Base-by-base conservation (phyloP, 2,888 invertebrate species). In the Ceraclea dissimilis region DNA sequence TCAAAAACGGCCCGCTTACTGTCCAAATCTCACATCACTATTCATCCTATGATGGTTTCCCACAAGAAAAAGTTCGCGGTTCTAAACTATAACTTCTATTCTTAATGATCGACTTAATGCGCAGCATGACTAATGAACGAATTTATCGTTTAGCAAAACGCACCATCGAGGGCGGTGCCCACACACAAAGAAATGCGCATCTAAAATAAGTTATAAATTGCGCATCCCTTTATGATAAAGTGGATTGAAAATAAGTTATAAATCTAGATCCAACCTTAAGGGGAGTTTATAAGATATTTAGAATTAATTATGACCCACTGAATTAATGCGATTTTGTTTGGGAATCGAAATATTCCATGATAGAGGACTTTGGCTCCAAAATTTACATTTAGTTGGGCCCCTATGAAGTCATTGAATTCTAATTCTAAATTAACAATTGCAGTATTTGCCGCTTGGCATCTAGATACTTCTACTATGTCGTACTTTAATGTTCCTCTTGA, bases 171-270 rank as follows among this genome's bases (percentile, higher is more conserved):
- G 39, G 47, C 47, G 47, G 47, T 47, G 20, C 47, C 47, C 47
- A 16, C 47, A 47, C 47, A 47, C 47, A 47, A 47, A 47, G 47
- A 39, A 39, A 4, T 18, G 18, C 20, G 18, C 17, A 11, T 17
- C 19, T 8, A 20, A 47, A 47, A 47, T 47, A 47, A 47, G 47
- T 47, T 47, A 47, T 47, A 47, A 47, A 47, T 47, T 20, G 47
- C 47, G 47, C 47, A 47, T 47, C 47, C 47, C 47, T 47, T 47
- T 39, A 39, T n/a, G 39, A 39, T 13, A 13, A 16, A 39, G 39
- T 39, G 16, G 13, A 39, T 39, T 39, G 39, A 16, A 39, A 39
- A 39, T 39, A 39, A 39, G 39, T 39, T 39, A 39, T 39, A 39
- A 39, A 39, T 39, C 13, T 16, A 39, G 16, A n/a, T 16, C 39